Conservation (phyloP, 2,888 invertebrate genomes). For the Brachypterus glaber region DNA sequence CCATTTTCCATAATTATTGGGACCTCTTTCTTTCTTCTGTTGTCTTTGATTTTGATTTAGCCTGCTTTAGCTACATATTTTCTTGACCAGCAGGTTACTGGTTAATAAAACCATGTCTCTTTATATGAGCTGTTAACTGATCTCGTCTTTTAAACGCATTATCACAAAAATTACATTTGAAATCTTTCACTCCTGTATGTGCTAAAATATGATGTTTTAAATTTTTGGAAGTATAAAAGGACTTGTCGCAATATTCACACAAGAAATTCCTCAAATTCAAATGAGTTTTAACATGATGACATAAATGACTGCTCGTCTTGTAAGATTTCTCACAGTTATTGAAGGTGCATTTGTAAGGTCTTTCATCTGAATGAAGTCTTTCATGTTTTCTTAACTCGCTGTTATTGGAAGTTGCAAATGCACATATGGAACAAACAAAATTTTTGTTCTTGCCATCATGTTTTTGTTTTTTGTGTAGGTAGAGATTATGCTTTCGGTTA, state of each 20-base stretch:
- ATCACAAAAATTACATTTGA: slow-evolving; percentile 16
- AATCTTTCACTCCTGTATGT: slow-evolving; percentile 18
- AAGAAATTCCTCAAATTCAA: slow-evolving; percentile 10
- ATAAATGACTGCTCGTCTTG: slow-evolving; percentile 10
- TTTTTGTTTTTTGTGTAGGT: slow-evolving; percentile 12
- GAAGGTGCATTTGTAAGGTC: slow-evolving; percentile 11
- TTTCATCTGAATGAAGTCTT: slow-evolving; percentile 13
- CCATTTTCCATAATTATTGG: no score
- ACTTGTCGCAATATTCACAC: slow-evolving; percentile 14
- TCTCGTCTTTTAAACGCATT: slow-evolving; percentile 15
- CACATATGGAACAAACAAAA: slow-evolving; percentile 11
- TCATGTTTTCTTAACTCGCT: slow-evolving; percentile 13
- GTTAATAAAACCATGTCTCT: slow-evolving; percentile 6
- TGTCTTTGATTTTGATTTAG: no score
- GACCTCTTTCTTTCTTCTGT: no score
- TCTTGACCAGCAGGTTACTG: no score
- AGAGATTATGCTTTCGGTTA: slow-evolving; percentile 10
- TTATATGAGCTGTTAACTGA: slow-evolving; percentile 13
- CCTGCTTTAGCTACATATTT: no score
- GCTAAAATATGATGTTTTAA: slow-evolving; percentile 18
- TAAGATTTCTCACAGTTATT: slow-evolving; percentile 12
- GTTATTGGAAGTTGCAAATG: slow-evolving; percentile 8
- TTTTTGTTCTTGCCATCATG: slow-evolving; percentile 11
- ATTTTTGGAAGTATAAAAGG: slow-evolving; percentile 13
- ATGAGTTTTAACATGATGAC: slow-evolving; percentile 11